Evolutionary conservation across 2,113 vertebrate species (phyloP), one percentile per base, ranked within the genome.

Genomic region (Mormyrus iriodes): DNA sequence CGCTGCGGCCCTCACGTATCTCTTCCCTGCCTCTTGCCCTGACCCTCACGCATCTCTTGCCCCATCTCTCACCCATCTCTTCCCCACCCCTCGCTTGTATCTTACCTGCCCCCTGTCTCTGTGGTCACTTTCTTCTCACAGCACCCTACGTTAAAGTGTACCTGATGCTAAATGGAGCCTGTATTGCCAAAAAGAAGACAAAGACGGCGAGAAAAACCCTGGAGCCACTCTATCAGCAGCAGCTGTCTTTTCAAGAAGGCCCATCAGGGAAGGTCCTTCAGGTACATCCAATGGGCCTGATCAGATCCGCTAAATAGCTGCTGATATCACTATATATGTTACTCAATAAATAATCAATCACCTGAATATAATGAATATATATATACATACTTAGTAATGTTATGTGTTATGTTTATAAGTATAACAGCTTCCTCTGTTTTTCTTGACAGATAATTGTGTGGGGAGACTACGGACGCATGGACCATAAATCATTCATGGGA

Each of bases 401-500:
- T 69, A 42, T 82, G 35, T 24, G 83, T 49, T 53, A 87, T 51
- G 19, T 9, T 21, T 39, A 2, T 35, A 35, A 55, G 13, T 86
- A 39, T 5, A 86, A 86, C 27, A n/a, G 5, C 48, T 49, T 88
- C 76, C 19, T 88, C 44, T 76, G 42, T 51, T 51, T 88, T 61
- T n/a, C 31, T 44, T 58, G 90, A 92, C 94, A 99, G 98, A 98
- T 99, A 91, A 99, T 99, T 58, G 98, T 99, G 13, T 99, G 98
- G 98, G 98, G 98, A n/a, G 98, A 99, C 93, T 99, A 99, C 27
- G 98, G 98, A 89, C 97, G 98, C 85, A 99, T 99, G 98, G 98
- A 99, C 95, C 98, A 99, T 94, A 99, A 99, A 92, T 99, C 98
- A 89, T 99, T 99, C 90, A 99, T 99, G 98, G 98, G 98, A 88